Conservation (phyloP, 2,113 vertebrate genomes). For the Bubo scandiacus region DNA sequence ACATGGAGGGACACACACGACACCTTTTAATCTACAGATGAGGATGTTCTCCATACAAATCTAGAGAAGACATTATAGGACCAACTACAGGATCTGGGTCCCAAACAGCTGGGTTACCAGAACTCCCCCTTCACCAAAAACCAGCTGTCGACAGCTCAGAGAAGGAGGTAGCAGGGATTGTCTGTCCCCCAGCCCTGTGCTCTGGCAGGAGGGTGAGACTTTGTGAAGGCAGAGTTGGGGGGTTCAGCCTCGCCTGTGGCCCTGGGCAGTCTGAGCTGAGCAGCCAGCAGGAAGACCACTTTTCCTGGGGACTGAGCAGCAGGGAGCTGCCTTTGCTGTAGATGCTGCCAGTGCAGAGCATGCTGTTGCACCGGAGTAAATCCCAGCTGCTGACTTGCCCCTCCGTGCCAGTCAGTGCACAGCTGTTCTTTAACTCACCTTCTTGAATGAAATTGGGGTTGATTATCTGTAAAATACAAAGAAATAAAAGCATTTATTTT, state of each 20-base stretch:
- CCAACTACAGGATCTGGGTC: background rate
- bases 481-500: slow-evolving; percentile 65
- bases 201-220: background rate
- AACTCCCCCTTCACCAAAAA: background rate
- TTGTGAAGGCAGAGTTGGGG: background rate
- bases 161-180: background rate
- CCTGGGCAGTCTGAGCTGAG: background rate
- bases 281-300: background rate
- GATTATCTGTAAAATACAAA: slow-evolving; percentile 88
- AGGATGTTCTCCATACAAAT: background rate
- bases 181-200: background rate
- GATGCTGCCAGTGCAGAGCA: background rate
- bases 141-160: background rate
- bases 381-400: background rate
- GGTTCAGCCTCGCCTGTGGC: background rate
- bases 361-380: background rate
- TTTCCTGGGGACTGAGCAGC: background rate
- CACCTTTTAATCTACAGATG: background rate
- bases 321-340: background rate
- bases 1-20: background rate
- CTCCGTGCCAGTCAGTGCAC: background rate
- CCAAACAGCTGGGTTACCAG: background rate
- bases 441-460: slow-evolving; percentile 99
- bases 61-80: background rate
- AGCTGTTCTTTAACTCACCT: slow-evolving; percentile 82